Evolutionary conservation across 92 coral and sea anemone species (phyloP).

Genomic region (Heteractis magnifica): DNA sequence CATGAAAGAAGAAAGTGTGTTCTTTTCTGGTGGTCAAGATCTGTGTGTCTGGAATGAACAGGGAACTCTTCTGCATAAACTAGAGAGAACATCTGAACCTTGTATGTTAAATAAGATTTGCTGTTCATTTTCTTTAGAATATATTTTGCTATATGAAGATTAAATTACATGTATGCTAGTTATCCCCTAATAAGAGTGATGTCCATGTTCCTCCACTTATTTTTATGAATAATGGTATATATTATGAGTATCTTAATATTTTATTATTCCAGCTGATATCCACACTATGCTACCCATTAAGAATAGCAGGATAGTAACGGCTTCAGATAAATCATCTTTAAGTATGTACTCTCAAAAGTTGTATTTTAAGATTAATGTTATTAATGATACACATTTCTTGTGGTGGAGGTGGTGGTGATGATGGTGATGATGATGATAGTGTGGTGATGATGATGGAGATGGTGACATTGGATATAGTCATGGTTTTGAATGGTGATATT

Average conservation of each 20-base stretch:
- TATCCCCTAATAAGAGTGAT: not conserved
- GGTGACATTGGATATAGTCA: no score
- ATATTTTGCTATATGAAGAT: not conserved
- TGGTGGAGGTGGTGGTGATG: no score
- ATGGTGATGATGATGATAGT: no score
- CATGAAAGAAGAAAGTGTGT: conserved; percentile 58
- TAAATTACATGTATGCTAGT: not conserved
- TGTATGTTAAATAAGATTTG: conserved; percentile 50
- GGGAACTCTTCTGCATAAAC: conserved; percentile 71
- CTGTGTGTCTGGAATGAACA: conserved; percentile 88
- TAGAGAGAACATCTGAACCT: conserved; percentile 69
- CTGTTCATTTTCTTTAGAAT: no score
- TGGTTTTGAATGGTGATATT: no score
- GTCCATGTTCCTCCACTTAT: not conserved
- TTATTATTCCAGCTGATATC: conserved; percentile 64
- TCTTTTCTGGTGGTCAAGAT: conserved; percentile 96
- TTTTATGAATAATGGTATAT: no score
- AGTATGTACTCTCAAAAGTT: conserved; percentile 27
- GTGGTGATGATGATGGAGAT: no score
- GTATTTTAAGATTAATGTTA: not conserved
- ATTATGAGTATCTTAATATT: not conserved
- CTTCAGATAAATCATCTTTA: conserved; percentile 76
- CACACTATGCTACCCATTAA: conserved; percentile 87
- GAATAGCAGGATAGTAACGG: conserved; percentile 82
- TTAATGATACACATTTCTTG: not conserved